Percentiles rank a stretch among this genome's conserved stretches.
Evolutionary conservation across 2,113 vertebrate species (phyloP).

Genomic region (Podarcis raffonei): DNA sequence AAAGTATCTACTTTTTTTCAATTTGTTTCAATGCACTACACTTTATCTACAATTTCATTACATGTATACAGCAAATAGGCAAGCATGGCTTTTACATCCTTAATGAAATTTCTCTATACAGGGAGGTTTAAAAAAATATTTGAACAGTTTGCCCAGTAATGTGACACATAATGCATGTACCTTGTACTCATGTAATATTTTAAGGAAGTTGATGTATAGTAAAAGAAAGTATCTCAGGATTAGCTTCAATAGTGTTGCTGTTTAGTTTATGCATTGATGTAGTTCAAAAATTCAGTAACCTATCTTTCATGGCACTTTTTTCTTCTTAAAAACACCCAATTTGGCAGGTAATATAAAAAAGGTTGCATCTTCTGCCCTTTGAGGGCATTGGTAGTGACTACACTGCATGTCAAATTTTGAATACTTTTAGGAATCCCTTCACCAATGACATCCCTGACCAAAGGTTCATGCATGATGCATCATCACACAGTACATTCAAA

Average conservation of each 20-base stretch:
- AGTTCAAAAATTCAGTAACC: slow-evolving; percentile 72
- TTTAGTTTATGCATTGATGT: slow-evolving; percentile 71
- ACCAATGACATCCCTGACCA: slow-evolving; percentile 81
- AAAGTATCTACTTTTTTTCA: slow-evolving; percentile 86
- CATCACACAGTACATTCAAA: slow-evolving; percentile 89
- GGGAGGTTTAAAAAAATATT: slow-evolving; percentile 86
- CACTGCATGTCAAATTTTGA: slow-evolving; percentile 78
- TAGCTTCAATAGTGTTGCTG: slow-evolving; percentile 76
- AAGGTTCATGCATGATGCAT: slow-evolving; percentile 88
- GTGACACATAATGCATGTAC: slow-evolving; percentile 91
- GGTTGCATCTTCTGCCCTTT: slow-evolving; percentile 76
- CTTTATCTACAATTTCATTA: slow-evolving; percentile 93
- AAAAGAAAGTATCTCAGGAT: slow-evolving; percentile 74
- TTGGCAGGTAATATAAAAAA: slow-evolving; percentile 81
- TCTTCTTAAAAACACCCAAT: slow-evolving; percentile 71
- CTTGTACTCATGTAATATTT: slow-evolving; percentile 80
- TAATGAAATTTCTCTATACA: slow-evolving; percentile 87
- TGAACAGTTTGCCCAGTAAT: slow-evolving; percentile 87
- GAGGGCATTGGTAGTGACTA: slow-evolving; percentile 81
- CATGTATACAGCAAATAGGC: slow-evolving; percentile 93
- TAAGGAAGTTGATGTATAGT: slow-evolving; percentile 76
- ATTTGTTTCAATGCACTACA: slow-evolving; percentile 87
- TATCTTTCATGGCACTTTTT: slow-evolving; percentile 80
- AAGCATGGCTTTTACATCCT: slow-evolving; percentile 97
- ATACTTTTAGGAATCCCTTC: slow-evolving; percentile 81